Evolutionary conservation across 2,888 invertebrate genomes (phyloP).

Genomic region (Leucoptera coffeella): DNA sequence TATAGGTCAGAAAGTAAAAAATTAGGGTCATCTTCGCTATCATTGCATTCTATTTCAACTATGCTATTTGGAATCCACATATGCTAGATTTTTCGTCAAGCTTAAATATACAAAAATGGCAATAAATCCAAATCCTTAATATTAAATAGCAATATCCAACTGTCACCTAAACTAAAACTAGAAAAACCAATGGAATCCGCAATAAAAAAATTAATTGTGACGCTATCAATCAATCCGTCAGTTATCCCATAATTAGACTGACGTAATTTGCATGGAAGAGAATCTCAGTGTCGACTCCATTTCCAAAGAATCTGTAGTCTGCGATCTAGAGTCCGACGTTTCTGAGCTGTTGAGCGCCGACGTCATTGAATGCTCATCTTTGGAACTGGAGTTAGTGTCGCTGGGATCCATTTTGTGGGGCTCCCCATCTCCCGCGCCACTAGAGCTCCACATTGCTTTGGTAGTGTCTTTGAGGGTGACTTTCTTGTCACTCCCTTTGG

Average conservation of each 20-base stretch:
- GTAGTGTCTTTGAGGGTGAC: constrained; percentile 35
- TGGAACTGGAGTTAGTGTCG: constrained; percentile 35
- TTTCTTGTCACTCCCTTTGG: constrained; percentile 37
- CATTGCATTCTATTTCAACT: too few relatives aligned
- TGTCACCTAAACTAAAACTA: too few relatives aligned
- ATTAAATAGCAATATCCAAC: too few relatives aligned
- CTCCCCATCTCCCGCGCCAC: constrained; percentile 39
- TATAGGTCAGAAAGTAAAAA: too few relatives aligned
- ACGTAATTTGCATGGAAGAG: constrained; percentile 56
- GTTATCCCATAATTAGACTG: constrained; percentile 22
- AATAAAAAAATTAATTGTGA: not conserved
- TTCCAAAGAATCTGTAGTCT: constrained; percentile 44
- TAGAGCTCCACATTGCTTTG: constrained; percentile 40
- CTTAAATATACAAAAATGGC: too few relatives aligned
- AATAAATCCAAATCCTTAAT: too few relatives aligned
- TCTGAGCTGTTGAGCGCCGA: constrained; percentile 33
- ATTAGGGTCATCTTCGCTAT: too few relatives aligned
- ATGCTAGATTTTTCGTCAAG: too few relatives aligned
- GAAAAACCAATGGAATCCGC: too few relatives aligned
- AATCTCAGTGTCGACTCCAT: constrained; percentile 43
- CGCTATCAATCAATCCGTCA: too few relatives aligned
- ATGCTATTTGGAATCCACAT: too few relatives aligned
- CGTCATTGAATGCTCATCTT: constrained; percentile 39
- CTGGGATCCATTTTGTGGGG: constrained; percentile 22
- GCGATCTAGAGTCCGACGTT: constrained; percentile 40